A percentile compares a stretch with the other conserved stretches of the same genome.
phyloP scores from a whole-genome alignment of 2,888 invertebrate species.

The Liodrosophila aerea region DNA sequence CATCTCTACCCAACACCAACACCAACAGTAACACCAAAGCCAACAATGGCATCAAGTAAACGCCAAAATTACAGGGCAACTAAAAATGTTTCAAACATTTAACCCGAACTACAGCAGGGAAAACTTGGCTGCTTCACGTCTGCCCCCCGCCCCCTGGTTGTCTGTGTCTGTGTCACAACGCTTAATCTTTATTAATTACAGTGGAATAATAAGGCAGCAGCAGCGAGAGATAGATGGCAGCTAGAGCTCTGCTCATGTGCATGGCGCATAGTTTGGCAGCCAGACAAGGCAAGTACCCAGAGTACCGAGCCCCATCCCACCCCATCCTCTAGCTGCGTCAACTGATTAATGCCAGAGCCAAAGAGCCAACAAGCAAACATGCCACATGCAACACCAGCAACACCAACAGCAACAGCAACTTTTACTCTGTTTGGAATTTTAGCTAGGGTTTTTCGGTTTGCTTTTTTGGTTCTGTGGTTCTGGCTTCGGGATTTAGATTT shows the following conservation, averaged over 20 bases:
- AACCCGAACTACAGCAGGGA: conserved; percentile 40
- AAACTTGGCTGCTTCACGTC: conserved; percentile 39
- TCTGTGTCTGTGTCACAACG: conserved; percentile 64
- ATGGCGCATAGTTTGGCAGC: conserved; percentile 52
- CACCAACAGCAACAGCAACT: conserved; percentile 32
- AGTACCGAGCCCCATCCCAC: conserved; percentile 8
- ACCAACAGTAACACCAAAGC: conserved; percentile 8
- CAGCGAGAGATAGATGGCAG: conserved; percentile 44
- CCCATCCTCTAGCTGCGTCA: conserved; percentile 25
- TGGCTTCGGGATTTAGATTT: conserved; percentile 9
- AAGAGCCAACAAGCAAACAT: conserved; percentile 67
- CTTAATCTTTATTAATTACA: conserved; percentile 82
- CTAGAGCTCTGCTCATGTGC: conserved; percentile 42
- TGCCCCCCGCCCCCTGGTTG: conserved; percentile 10
- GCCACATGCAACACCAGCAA: conserved; percentile 61
- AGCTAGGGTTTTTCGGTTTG: conserved; percentile 36
- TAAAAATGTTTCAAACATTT: conserved; percentile 48
- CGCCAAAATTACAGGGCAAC: conserved; percentile 59
- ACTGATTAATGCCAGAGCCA: conserved; percentile 63
- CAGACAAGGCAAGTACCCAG: conserved; percentile 27
- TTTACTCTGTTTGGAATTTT: conserved; percentile 58
- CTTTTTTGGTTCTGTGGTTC: conserved; percentile 18
- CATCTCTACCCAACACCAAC: conserved; percentile 40
- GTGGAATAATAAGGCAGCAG: conserved; percentile 73
- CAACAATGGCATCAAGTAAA: conserved; percentile 24